These are phyloP conservation scores for Oreochromis mossambicus DNA, from an alignment of 2,797 vertebrate genomes.

Conservation along the genomic window DNA sequence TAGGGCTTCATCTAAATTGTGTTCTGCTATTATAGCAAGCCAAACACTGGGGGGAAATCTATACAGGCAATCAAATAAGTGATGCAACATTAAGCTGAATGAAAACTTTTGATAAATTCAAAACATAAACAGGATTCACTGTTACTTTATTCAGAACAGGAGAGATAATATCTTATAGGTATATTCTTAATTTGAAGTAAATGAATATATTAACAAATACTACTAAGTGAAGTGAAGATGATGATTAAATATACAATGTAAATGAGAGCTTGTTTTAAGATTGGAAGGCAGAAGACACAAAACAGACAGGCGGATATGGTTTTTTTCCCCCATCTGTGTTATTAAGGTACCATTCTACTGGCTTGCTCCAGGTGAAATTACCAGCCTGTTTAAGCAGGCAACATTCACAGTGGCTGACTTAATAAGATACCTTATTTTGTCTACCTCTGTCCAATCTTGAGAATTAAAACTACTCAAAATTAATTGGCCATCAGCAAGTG, in stretches of 20 bases:
- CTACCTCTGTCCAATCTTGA: not conserved
- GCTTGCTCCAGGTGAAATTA: not conserved
- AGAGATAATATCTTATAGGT: not conserved
- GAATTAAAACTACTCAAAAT: not conserved
- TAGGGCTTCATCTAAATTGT: constrained; percentile 44
- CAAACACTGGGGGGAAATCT: constrained; percentile 42
- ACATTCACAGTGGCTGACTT: not conserved
- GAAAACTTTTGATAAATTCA: constrained; percentile 50
- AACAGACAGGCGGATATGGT: not conserved
- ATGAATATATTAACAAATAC: not conserved
- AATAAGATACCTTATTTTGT: not conserved
- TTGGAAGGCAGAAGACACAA: not conserved
- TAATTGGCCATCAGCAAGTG: not conserved
- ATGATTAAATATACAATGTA: not conserved
- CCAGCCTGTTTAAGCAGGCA: not conserved
- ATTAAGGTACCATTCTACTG: not conserved
- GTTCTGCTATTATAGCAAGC: constrained; percentile 24
- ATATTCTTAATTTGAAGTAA: not conserved
- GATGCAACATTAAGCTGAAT: constrained; percentile 45
- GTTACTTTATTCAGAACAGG: constrained; percentile 22
- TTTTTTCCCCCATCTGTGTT: not conserved
- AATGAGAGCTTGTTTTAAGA: not conserved
- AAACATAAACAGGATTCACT: constrained; percentile 33
- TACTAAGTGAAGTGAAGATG: not conserved
- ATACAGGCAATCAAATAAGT: constrained; percentile 54